Evolutionary conservation across 2,797 vertebrate genomes (phyloP).

Genomic region (Muscicapa comitata): DNA sequence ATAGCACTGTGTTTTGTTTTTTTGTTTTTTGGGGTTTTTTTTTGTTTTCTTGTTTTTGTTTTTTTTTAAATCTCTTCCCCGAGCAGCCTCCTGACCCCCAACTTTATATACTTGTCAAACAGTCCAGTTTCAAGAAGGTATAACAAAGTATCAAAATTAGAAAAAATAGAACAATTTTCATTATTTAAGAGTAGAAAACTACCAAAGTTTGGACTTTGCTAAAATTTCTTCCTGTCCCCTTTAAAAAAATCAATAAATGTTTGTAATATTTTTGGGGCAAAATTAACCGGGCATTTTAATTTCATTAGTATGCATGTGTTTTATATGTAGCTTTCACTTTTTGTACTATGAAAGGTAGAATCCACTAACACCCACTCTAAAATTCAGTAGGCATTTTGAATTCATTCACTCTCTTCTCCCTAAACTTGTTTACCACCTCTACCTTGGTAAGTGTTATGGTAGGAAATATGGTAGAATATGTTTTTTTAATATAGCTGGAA

Average conservation of each 20-base stretch:
- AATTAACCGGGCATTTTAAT: not conserved
- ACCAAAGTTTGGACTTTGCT: not conserved
- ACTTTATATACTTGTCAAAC: not conserved
- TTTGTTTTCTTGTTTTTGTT: not conserved
- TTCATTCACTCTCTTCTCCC: not conserved
- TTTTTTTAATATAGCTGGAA: not conserved
- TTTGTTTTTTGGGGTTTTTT: not conserved
- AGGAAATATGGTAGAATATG: not conserved
- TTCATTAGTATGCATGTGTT: not conserved
- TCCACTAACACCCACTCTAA: not conserved
- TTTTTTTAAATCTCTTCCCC: not conserved
- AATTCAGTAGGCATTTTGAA: not conserved
- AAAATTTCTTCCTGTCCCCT: not conserved
- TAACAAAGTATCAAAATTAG: not conserved
- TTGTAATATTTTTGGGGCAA: not conserved
- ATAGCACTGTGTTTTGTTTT: not conserved
- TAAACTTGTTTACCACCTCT: not conserved
- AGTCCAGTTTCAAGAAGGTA: not conserved
- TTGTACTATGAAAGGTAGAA: not conserved
- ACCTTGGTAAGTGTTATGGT: not conserved
- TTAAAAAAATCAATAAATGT: not conserved
- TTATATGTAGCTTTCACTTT: not conserved
- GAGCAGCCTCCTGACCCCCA: rapidly evolving
- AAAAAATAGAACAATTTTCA: not conserved
- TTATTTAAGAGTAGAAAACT: not conserved